Conservation (phyloP, 1,140 invertebrate genomes). For the Eumeta japonica region DNA sequence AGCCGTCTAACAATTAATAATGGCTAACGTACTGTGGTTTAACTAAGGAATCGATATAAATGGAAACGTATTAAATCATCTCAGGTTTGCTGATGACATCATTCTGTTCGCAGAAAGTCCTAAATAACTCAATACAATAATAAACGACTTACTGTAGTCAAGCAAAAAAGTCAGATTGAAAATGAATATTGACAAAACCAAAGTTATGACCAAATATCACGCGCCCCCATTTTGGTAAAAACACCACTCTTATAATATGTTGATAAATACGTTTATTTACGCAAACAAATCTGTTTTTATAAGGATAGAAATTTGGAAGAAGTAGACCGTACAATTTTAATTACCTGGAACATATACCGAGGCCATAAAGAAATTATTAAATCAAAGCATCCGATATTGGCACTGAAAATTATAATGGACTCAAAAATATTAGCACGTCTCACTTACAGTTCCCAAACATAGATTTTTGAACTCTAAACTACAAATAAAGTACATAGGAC, state of each 20-base stretch:
- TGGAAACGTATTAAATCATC: constrained; percentile 13
- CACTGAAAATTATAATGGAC: constrained; percentile 6
- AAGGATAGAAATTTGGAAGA: constrained; percentile 5
- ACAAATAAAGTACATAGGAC: neutral
- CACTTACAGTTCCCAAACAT: constrained; percentile 6
- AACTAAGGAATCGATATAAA: constrained; percentile 15
- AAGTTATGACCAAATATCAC: constrained; percentile 9
- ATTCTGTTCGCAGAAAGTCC: constrained; percentile 3
- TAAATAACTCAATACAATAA: constrained; percentile 11
- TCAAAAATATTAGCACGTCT: constrained; percentile 4
- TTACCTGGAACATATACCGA: constrained; percentile 5
- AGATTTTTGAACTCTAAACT: neutral
- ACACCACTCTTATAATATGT: constrained; percentile 4
- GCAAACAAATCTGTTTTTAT: constrained; percentile 4
- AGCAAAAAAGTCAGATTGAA: constrained; percentile 12
- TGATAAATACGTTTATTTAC: constrained; percentile 2
- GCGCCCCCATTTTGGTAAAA: neutral
- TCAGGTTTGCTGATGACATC: constrained; percentile 9
- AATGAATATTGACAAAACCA: constrained; percentile 13
- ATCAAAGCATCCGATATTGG: constrained; percentile 2
- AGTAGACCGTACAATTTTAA: constrained; percentile 1
- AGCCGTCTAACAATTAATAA: constrained; percentile 12
- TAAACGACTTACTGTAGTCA: constrained; percentile 11
- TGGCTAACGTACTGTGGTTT: constrained; percentile 12
- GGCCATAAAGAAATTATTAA: constrained; percentile 7